Conservation (phyloP, 2,113 vertebrate species). For the human region GRCh38 chr4:95652501-95653000, state of each 20-base stretch:
- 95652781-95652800: background rate
- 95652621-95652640: too few relatives aligned
- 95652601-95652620: too few relatives aligned
- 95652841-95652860: background rate
- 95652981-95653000: background rate
- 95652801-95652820: background rate
- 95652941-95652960: background rate
- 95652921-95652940: background rate
- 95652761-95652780: background rate
- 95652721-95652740: too few relatives aligned
- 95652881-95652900: conserved; percentile 5
- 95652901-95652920: background rate
- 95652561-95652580: too few relatives aligned
- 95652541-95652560: too few relatives aligned
- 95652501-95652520: too few relatives aligned
- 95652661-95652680: too few relatives aligned
- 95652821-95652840: background rate
- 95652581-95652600: too few relatives aligned
- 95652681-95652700: too few relatives aligned
- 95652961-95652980: background rate
- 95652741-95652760: background rate
- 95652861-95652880: background rate
- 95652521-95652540: too few relatives aligned
- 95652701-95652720: too few relatives aligned
- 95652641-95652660: too few relatives aligned